Evolutionary conservation across 2,797 vertebrate genomes (phyloP).

Genomic region (Avahi laniger): DNA sequence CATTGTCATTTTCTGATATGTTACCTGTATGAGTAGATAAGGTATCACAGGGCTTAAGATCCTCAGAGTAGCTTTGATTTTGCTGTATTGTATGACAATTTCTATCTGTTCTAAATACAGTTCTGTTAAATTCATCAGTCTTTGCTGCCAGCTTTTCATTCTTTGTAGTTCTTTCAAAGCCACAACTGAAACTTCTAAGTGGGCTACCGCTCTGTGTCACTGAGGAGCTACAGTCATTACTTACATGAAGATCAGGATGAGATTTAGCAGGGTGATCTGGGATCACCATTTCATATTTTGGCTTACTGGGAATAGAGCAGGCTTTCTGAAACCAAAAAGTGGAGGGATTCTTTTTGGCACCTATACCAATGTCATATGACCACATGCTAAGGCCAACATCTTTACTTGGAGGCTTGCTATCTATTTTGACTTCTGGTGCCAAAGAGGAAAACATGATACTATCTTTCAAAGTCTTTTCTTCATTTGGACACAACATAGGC

Average conservation of each 20-base stretch:
- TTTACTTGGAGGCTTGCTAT: constrained; percentile 83
- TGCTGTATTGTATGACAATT: constrained; percentile 80
- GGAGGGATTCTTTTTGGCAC: constrained; percentile 60
- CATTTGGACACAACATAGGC: constrained; percentile 85
- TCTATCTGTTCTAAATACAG: constrained; percentile 94
- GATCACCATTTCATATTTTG: constrained; percentile 80
- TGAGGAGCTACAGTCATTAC: constrained; percentile 48
- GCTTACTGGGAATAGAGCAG: constrained; percentile 88
- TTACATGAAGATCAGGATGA: constrained; percentile 60
- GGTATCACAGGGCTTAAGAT: constrained; percentile 57
- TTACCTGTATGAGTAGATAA: constrained; percentile 36
- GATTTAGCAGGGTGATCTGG: constrained; percentile 68
- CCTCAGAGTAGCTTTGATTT: constrained; percentile 74
- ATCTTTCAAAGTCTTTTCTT: constrained; percentile 86
- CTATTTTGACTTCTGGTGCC: constrained; percentile 74
- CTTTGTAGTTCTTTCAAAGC: constrained; percentile 82
- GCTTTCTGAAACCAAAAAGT: constrained; percentile 88
- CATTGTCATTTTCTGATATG: constrained; percentile 59
- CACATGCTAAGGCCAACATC: constrained; percentile 86
- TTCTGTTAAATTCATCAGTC: constrained; percentile 95
- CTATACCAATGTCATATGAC: constrained; percentile 86
- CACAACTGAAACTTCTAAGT: constrained; percentile 76
- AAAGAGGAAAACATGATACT: constrained; percentile 78
- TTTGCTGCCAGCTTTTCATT: constrained; percentile 94
- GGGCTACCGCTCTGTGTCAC: constrained; percentile 42